Evolutionary conservation across 2,797 vertebrate species (phyloP).

Genomic region (Orestias chungarensis): DNA sequence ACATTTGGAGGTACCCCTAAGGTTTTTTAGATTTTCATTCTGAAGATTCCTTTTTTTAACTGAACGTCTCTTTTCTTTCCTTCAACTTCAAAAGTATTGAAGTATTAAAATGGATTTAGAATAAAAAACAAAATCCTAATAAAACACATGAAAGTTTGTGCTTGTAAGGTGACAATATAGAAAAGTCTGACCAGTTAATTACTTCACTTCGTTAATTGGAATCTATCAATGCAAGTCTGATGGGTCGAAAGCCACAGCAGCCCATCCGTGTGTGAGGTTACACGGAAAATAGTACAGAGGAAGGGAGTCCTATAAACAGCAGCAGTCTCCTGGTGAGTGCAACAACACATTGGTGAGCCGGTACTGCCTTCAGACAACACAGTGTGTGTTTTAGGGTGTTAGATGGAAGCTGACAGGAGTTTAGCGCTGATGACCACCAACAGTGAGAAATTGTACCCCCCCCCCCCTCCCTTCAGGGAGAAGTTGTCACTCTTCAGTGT

Average conservation of each 20-base stretch:
- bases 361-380: slow-evolving; percentile 47
- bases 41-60: neutral
- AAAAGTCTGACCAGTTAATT: neutral
- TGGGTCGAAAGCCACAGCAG: slow-evolving; percentile 50
- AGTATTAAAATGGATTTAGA: neutral
- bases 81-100: neutral
- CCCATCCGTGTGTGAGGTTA: slow-evolving; percentile 41
- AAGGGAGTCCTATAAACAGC: slow-evolving; percentile 48
- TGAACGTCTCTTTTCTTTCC: neutral
- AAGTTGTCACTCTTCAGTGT: slow-evolving; percentile 45
- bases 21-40: neutral
- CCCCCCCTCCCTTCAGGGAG: slow-evolving; percentile 47
- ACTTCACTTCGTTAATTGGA: neutral
- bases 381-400: slow-evolving; percentile 35
- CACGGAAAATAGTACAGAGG: slow-evolving; percentile 44
- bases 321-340: slow-evolving; percentile 51
- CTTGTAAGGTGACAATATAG: neutral
- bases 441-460: slow-evolving; percentile 49
- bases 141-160: neutral
- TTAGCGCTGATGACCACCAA: slow-evolving; percentile 69
- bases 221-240: slow-evolving; percentile 27
- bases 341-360: slow-evolving; percentile 56
- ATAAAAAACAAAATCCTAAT: neutral
- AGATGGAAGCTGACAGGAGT: slow-evolving; percentile 77
- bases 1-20: neutral